Percentiles rank a stretch among this genome's conserved stretches.
phyloP scores from a whole-genome alignment of 2,113 vertebrate genomes.

The Elachura formosa region DNA sequence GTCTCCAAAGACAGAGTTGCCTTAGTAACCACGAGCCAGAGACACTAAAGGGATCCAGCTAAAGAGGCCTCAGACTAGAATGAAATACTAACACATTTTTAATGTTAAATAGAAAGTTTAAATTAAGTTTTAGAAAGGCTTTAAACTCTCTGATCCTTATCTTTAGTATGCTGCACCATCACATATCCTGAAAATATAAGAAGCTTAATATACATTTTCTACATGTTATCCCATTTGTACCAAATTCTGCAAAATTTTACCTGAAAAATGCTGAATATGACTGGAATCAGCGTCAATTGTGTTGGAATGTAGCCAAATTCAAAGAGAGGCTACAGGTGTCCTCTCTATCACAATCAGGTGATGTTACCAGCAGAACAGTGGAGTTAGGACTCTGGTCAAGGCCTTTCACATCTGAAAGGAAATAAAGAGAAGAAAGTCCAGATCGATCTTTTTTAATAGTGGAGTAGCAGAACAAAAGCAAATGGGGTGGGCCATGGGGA shows the following conservation, averaged over 20 bases:
- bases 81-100: not conserved
- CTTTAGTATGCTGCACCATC: not conserved
- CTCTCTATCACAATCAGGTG: not conserved
- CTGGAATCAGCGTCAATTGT: rapidly evolving
- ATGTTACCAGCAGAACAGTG: rapidly evolving
- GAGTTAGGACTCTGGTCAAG: not conserved
- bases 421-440: not conserved
- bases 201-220: not conserved
- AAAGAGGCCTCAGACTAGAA: not conserved
- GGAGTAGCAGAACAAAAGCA: not conserved
- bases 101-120: not conserved
- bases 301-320: not conserved
- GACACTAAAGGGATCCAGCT: not conserved
- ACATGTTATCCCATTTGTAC: rapidly evolving
- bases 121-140: not conserved
- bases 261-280: not conserved
- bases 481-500: not conserved
- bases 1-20: not conserved
- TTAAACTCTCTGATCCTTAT: not conserved
- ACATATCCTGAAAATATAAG: not conserved
- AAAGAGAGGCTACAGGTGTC: rapidly evolving
- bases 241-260: not conserved
- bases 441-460: not conserved
- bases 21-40: not conserved
- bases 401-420: not conserved